phyloP scores from a whole-genome alignment of 2,888 invertebrate species.

The Luffia ferchaultella region DNA sequence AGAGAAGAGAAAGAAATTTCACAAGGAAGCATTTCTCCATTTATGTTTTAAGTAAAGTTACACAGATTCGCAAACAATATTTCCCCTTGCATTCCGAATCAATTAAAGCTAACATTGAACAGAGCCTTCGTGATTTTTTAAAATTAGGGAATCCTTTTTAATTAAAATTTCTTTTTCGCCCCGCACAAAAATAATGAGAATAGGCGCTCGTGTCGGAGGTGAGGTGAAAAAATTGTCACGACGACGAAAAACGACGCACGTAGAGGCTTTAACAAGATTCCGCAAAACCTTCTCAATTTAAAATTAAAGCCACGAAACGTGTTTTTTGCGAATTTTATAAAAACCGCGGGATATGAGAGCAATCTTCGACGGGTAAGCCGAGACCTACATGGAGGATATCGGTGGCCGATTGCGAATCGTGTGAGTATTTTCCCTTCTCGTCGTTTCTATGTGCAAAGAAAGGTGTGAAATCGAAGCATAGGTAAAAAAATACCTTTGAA shows the following conservation, averaged over 20 bases:
- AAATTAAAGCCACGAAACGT: constrained; percentile 68
- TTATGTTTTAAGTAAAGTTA: too few relatives aligned
- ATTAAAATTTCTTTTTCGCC: constrained; percentile 49
- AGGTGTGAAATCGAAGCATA: too few relatives aligned
- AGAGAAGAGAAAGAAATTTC: too few relatives aligned
- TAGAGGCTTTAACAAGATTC: constrained; percentile 55
- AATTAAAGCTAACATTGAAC: not conserved
- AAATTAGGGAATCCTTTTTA: constrained; percentile 30
- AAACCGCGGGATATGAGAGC: constrained; percentile 58
- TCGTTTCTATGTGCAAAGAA: too few relatives aligned
- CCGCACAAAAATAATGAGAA: constrained; percentile 40
- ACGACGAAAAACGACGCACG: constrained; percentile 38
- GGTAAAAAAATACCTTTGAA: too few relatives aligned
- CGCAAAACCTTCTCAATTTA: constrained; percentile 63
- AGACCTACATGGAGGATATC: constrained; percentile 12
- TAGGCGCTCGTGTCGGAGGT: constrained; percentile 29
- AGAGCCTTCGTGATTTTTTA: not conserved
- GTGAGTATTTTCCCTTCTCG: too few relatives aligned
- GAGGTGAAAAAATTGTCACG: constrained; percentile 36
- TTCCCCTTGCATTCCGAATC: too few relatives aligned
- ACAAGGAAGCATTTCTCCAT: too few relatives aligned
- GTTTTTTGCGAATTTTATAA: constrained; percentile 65
- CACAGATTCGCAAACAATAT: too few relatives aligned
- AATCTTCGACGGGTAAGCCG: constrained; percentile 56
- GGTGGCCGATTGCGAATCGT: constrained; percentile 21